phyloP scores from a whole-genome alignment of 2,888 invertebrate genomes.

The Mesorhabditis belari region DNA sequence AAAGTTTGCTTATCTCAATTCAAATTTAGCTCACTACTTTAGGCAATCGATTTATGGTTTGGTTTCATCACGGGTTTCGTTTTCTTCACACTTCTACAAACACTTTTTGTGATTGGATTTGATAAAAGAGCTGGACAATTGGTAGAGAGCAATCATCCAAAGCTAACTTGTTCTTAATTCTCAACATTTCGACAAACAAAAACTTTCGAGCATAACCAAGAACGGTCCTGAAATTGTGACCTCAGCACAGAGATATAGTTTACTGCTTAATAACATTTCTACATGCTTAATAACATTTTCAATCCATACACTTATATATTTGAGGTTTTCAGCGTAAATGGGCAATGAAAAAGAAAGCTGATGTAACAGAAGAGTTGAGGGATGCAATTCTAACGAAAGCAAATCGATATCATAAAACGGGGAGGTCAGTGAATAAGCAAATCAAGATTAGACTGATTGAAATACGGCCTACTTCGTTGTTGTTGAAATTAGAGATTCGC shows the following conservation, averaged over 20 bases:
- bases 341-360: slow-evolving; percentile 43
- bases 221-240: no score
- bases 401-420: slow-evolving; percentile 48
- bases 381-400: slow-evolving; percentile 45
- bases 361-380: slow-evolving; percentile 45
- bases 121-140: slow-evolving; percentile 50
- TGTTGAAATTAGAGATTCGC: background rate
- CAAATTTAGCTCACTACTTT: slow-evolving; percentile 1
- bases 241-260: no score
- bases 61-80: slow-evolving; percentile 53
- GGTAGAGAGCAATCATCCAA: no score
- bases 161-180: no score
- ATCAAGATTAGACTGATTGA: no score
- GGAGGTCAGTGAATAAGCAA: slow-evolving; percentile 31
- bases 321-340: slow-evolving; percentile 36
- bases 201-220: no score
- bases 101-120: slow-evolving; percentile 52
- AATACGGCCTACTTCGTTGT: no score
- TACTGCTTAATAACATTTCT: no score
- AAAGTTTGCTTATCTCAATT: slow-evolving; percentile 25
- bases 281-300: background rate
- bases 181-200: no score
- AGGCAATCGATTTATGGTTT: slow-evolving; percentile 53
- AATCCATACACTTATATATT: background rate
- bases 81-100: slow-evolving; percentile 51